Evolutionary conservation across 2,113 vertebrate species (phyloP).

Genomic region (Bubo blakistoni): DNA sequence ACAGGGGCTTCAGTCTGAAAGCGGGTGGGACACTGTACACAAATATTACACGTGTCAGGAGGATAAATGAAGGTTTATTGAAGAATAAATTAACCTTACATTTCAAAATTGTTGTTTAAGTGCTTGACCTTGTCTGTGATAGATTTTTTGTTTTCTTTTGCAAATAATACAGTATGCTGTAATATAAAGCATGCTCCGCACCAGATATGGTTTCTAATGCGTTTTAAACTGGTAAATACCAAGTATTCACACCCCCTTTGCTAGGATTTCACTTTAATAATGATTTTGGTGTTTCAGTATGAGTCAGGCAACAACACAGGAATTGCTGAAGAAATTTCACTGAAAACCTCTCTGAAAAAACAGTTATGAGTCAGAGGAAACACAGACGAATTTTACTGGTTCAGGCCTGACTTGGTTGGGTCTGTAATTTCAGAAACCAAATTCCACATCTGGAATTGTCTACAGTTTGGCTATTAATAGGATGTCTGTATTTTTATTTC

Average conservation of each 20-base stretch:
- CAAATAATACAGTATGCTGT: not conserved
- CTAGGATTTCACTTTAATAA: not conserved
- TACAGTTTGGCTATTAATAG: not conserved
- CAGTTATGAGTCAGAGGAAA: constrained; percentile 32
- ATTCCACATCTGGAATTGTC: constrained; percentile 1
- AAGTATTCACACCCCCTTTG: not conserved
- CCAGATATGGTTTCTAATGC: not conserved
- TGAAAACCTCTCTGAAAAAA: constrained; percentile 10
- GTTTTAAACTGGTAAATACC: not conserved
- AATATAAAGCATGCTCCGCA: not conserved
- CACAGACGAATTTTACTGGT: not conserved
- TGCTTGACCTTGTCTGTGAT: not conserved
- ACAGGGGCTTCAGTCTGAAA: not conserved
- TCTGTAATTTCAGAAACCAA: constrained; percentile 16
- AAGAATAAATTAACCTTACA: not conserved
- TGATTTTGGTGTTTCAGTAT: constrained; percentile 12
- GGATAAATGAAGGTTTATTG: not conserved
- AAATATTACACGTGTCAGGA: not conserved
- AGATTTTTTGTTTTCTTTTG: not conserved
- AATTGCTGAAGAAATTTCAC: constrained; percentile 22
- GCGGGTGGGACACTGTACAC: not conserved
- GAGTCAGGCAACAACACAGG: constrained; percentile 42
- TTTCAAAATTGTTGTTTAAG: not conserved
- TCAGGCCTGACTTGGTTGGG: not conserved
- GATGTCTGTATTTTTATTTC: not conserved